These are phyloP conservation scores for Bos indicus DNA, from an alignment of 2,113 vertebrate genomes.

Conservation along the genomic window DNA sequence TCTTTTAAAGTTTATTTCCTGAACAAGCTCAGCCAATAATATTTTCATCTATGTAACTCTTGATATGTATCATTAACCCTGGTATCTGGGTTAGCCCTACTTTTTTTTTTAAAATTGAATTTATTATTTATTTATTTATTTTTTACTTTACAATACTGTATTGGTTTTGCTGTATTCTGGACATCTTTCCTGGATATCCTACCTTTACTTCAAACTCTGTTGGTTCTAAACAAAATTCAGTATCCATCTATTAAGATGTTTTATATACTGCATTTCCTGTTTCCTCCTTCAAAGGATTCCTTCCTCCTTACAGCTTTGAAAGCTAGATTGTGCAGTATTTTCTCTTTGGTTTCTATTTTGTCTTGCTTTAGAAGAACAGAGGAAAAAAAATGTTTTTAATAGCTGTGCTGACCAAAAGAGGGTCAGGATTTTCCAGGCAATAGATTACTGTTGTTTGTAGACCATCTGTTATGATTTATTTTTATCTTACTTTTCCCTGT, in stretches of 20 bases:
- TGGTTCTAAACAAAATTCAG: not conserved
- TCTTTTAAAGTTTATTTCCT: not conserved
- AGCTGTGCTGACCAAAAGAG: slow-evolving; percentile 8
- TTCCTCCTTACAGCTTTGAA: not conserved
- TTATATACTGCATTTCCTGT: not conserved
- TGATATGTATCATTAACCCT: not conserved
- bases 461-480: not conserved
- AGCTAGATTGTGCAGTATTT: not conserved
- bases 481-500: not conserved
- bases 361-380: not conserved
- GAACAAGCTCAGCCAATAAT: not conserved
- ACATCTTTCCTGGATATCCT: not conserved
- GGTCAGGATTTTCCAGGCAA: slow-evolving; percentile 13
- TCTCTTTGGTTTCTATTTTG: slow-evolving; percentile 22
- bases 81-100: not conserved
- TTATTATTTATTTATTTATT: too few species aligned
- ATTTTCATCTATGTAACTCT: slow-evolving; percentile 10
- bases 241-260: not conserved
- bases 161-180: not conserved
- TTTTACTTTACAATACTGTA: too few species aligned
- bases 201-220: not conserved
- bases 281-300: not conserved
- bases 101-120: not conserved
- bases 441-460: not conserved
- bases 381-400: not conserved